phyloP scores from a whole-genome alignment of 2,888 invertebrate species.

The Busseola fusca region DNA sequence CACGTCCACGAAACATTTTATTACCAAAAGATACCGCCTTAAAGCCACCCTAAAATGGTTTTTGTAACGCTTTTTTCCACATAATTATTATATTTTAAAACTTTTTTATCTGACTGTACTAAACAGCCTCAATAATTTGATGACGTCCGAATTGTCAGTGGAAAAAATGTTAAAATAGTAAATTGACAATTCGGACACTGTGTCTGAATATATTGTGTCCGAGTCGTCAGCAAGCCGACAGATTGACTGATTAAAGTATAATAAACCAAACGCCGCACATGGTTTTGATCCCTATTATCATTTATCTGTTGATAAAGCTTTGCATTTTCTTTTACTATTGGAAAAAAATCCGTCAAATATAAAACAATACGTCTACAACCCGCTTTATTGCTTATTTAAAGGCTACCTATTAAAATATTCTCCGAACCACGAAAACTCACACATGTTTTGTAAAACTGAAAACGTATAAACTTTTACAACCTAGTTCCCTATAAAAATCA shows the following conservation, averaged over 20 bases:
- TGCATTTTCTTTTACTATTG: not conserved
- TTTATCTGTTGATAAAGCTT: not conserved
- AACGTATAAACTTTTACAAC: slow-evolving; percentile 58
- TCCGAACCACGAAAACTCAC: slow-evolving; percentile 34
- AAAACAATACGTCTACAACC: not conserved
- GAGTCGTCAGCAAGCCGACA: too few relatives aligned
- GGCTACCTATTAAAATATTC: slow-evolving; percentile 26
- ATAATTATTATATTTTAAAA: too few relatives aligned
- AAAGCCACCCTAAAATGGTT: too few relatives aligned
- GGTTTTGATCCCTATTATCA: not conserved
- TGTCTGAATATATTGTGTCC: too few relatives aligned
- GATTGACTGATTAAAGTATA: not conserved
- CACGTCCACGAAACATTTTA: too few relatives aligned
- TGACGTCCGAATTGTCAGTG: too few relatives aligned
- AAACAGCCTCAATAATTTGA: too few relatives aligned
- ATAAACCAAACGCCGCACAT: not conserved
- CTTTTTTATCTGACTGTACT: too few relatives aligned
- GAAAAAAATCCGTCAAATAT: not conserved
- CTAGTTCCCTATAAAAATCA: slow-evolving; percentile 55
- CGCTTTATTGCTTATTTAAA: slow-evolving; percentile 22
- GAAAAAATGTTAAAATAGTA: too few relatives aligned
- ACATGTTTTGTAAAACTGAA: slow-evolving; percentile 48
- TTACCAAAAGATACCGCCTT: too few relatives aligned
- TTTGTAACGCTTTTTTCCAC: too few relatives aligned
- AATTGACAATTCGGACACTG: too few relatives aligned